These are phyloP conservation scores for Limenitis camilla DNA, from an alignment of 2,888 invertebrate genomes.

Conservation along the genomic window DNA sequence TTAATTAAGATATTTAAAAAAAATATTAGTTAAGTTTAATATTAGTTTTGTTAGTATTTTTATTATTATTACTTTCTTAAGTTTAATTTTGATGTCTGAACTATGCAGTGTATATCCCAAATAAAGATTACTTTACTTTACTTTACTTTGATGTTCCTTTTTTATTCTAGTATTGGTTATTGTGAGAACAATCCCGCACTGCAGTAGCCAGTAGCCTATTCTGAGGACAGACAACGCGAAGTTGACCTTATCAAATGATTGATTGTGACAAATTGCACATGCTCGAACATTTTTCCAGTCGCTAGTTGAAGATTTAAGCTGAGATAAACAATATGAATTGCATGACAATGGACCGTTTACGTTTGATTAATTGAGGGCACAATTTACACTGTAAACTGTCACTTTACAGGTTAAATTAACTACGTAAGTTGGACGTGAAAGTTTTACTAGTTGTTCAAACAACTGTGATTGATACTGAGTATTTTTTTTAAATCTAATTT, in stretches of 20 bases:
- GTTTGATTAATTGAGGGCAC: conserved; percentile 10
- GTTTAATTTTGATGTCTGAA: too few relatives aligned
- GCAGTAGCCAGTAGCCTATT: conserved; percentile 6
- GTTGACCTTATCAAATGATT: conserved; percentile 54
- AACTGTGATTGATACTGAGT: too few relatives aligned
- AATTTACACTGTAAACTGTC: conserved; percentile 5
- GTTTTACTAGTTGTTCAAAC: neutral
- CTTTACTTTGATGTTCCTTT: too few relatives aligned
- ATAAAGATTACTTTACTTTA: too few relatives aligned
- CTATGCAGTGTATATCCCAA: too few relatives aligned
- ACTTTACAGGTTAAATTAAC: neutral
- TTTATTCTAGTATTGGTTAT: too few relatives aligned
- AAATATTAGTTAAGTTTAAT: too few relatives aligned
- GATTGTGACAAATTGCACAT: conserved; percentile 56
- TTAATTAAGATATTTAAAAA: too few relatives aligned
- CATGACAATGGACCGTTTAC: conserved; percentile 18
- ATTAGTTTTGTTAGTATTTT: too few relatives aligned
- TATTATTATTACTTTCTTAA: too few relatives aligned
- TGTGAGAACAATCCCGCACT: too few relatives aligned
- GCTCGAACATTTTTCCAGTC: conserved; percentile 35
- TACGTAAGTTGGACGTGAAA: neutral
- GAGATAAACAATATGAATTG: conserved; percentile 55
- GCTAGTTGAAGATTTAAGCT: conserved; percentile 14
- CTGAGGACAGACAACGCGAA: conserved; percentile 14
- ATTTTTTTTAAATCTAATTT: too few relatives aligned